These are phyloP conservation scores for Epinotia nisella DNA, from an alignment of 2,888 invertebrate genomes.

Conservation along the genomic window DNA sequence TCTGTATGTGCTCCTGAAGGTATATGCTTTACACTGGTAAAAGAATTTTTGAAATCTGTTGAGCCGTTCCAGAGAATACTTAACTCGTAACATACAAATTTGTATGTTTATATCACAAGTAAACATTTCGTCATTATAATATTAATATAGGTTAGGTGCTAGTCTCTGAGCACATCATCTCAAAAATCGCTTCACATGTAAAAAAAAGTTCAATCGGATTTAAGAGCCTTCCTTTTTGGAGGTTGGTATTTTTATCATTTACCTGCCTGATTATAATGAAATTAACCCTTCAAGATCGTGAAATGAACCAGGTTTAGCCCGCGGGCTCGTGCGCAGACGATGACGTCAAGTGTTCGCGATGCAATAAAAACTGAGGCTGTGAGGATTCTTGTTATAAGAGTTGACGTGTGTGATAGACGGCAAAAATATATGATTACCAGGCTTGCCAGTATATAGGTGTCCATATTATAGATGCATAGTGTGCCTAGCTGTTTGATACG, in stretches of 20 bases:
- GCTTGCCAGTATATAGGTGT: too few relatives aligned
- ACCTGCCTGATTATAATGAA: not conserved
- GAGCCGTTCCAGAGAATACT: too few relatives aligned
- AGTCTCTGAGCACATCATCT: not conserved
- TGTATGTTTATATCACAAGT: too few relatives aligned
- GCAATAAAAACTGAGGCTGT: slow-evolving; percentile 47
- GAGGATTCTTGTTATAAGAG: slow-evolving; percentile 1
- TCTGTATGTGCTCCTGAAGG: too few relatives aligned
- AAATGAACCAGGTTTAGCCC: not conserved
- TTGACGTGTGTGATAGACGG: slow-evolving; percentile 6
- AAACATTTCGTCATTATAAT: too few relatives aligned
- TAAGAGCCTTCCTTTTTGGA: not conserved
- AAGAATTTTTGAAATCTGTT: too few relatives aligned
- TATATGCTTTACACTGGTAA: too few relatives aligned
- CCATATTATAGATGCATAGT: too few relatives aligned
- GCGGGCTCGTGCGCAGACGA: slow-evolving; percentile 71
- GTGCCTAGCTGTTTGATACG: too few relatives aligned
- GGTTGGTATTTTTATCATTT: not conserved
- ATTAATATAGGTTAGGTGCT: too few relatives aligned
- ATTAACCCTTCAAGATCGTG: not conserved
- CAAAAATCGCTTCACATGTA: not conserved
- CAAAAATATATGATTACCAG: not conserved
- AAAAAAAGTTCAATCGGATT: not conserved
- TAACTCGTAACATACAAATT: too few relatives aligned
- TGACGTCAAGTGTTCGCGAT: slow-evolving; percentile 71